These are phyloP conservation scores for Eremobia ochroleuca DNA, from an alignment of 2,888 invertebrate genomes.

Conservation along the genomic window DNA sequence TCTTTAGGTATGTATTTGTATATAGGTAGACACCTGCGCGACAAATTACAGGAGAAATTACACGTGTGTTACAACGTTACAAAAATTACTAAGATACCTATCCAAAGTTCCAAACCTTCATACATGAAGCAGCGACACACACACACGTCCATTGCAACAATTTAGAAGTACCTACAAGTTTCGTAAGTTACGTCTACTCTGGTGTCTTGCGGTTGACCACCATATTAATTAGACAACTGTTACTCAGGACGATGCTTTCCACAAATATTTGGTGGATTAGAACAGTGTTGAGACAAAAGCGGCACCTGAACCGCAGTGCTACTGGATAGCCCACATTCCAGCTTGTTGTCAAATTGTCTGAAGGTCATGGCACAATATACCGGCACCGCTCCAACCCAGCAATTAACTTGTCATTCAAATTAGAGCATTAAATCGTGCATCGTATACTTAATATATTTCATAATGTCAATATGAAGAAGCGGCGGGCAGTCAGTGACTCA, in stretches of 20 bases:
- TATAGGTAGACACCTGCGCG: not conserved
- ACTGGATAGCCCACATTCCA: not conserved
- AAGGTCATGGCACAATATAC: too few species aligned
- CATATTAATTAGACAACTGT: not conserved
- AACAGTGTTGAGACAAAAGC: not conserved
- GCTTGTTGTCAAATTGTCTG: not conserved
- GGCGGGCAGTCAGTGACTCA: too few species aligned
- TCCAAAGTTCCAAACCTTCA: not conserved
- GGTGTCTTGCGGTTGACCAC: not conserved
- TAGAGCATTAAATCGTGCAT: too few species aligned
- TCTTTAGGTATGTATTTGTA: not conserved
- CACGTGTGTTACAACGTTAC: not conserved
- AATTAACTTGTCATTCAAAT: too few species aligned
- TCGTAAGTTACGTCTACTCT: not conserved
- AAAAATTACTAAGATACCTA: not conserved
- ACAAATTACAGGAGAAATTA: not conserved
- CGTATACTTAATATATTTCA: too few species aligned
- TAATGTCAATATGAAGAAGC: too few species aligned
- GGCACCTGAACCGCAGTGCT: not conserved
- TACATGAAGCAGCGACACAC: not conserved
- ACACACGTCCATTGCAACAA: not conserved
- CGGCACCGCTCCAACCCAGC: too few species aligned
- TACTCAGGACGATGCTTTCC: not conserved
- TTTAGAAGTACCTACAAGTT: not conserved
- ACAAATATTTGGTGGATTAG: not conserved